Conservation (phyloP, 2,888 invertebrate species). For the Macaria liturata region DNA sequence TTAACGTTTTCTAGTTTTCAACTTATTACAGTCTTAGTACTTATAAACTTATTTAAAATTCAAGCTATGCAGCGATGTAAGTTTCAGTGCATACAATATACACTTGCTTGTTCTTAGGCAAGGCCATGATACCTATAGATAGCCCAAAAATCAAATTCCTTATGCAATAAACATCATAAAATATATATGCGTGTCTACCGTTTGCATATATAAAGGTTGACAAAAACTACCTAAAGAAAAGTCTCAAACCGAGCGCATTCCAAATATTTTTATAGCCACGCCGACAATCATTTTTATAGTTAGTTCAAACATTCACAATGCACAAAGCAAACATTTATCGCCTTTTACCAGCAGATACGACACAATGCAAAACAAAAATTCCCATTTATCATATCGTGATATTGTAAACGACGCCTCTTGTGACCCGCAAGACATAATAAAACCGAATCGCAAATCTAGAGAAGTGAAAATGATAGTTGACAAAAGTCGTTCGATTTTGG, state of each 20-base stretch:
- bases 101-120: too few relatives aligned
- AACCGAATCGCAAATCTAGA: slow-evolving; percentile 67
- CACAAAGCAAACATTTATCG: slow-evolving; percentile 67
- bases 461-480: slow-evolving; percentile 78
- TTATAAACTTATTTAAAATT: too few relatives aligned
- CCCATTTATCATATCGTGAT: slow-evolving; percentile 71
- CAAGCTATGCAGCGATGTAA: too few relatives aligned
- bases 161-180: too few relatives aligned
- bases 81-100: too few relatives aligned
- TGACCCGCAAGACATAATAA: slow-evolving; percentile 69
- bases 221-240: background rate
- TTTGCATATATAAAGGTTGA: background rate
- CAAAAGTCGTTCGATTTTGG: slow-evolving; percentile 64
- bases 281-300: slow-evolving; percentile 28
- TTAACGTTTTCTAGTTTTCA: too few relatives aligned
- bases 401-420: slow-evolving; percentile 57
- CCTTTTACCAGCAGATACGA: slow-evolving; percentile 45
- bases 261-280: slow-evolving; percentile 32
- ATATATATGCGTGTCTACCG: too few relatives aligned
- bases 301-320: slow-evolving; percentile 45
- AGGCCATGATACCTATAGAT: too few relatives aligned
- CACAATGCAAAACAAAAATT: slow-evolving; percentile 59
- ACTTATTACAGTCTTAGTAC: too few relatives aligned
- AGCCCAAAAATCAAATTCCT: too few relatives aligned
- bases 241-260: slow-evolving; percentile 4